Evolutionary conservation across 1,140 invertebrate genomes (phyloP).

Genomic region (Adelges cooleyi): DNA sequence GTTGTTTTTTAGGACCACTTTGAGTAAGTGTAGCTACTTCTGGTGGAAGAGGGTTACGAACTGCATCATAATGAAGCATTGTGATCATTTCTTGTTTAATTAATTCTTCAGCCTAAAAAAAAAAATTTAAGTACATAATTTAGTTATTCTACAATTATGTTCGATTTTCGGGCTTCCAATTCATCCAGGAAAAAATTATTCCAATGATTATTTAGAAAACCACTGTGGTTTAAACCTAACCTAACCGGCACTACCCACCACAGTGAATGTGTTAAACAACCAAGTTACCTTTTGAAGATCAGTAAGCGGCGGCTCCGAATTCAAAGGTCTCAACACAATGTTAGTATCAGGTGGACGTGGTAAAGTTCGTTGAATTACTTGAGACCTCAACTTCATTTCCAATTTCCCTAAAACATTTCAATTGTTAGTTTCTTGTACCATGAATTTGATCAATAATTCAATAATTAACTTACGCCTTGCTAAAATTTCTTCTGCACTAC

Average conservation of each 20-base stretch:
- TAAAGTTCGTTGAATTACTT: conserved; percentile 77
- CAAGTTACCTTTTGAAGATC: conserved; percentile 63
- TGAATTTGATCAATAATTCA: conserved; percentile 5
- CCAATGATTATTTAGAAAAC: too few relatives aligned
- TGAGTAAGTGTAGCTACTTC: conserved; percentile 32
- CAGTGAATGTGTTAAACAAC: background rate
- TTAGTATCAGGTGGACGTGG: conserved; percentile 83
- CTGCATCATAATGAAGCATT: conserved; percentile 83
- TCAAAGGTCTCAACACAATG: conserved; percentile 60
- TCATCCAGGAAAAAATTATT: too few relatives aligned
- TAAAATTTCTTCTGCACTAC: conserved; percentile 21
- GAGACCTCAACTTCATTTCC: conserved; percentile 69
- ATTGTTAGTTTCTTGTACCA: conserved; percentile 18
- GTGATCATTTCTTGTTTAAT: conserved; percentile 95
- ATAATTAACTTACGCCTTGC: conserved; percentile 1
- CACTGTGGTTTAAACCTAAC: too few relatives aligned
- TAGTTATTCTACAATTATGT: too few relatives aligned
- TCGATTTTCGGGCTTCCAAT: too few relatives aligned
- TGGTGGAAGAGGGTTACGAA: conserved; percentile 45
- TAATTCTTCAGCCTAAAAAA: conserved; percentile 74
- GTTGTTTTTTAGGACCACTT: conserved; percentile 29
- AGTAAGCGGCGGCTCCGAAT: conserved; percentile 61
- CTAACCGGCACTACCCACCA: background rate
- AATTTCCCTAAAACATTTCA: conserved; percentile 38
- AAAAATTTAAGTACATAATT: conserved; percentile 16